Base-by-base conservation (phyloP, 2,113 vertebrate species). In the Eubucco bourcierii region DNA sequence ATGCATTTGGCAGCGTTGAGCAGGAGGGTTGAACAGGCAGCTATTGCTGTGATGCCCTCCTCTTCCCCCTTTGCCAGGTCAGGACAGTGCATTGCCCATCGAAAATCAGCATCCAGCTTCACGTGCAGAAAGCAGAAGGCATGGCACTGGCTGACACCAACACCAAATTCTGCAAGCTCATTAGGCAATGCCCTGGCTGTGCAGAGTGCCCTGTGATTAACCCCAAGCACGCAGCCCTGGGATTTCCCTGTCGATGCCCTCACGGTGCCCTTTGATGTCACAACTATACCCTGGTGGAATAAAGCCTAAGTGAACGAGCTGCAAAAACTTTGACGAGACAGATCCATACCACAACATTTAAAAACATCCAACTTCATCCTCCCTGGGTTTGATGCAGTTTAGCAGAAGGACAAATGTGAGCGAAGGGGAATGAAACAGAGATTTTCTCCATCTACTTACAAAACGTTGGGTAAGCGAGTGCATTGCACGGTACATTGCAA, bases 401-500 rank as follows among this genome's bases (percentile, higher is more conserved):
- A 80, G 41, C 47, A 76, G 55, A 31, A 65, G 74, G 59, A 82
- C 47, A 80, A 71, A 67, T 31, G 27, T 5, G 10, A 83, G 19
- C 1, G 8, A n/a, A 60, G 18, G 5, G 15, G 17, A 84, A 83
- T 8, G 34, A 83, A 86, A 73, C 0, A 27, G 47, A 80, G 44
- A 29, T 15, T 70, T 81, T 47, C 56, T 47, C 52, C n/a, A 21
- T 16, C 27, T 34, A 58, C n/a, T 78, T 90, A 75, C 60, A 59
- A 88, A 82, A 34, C 5, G 11, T 29, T 7, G 25, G 79, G 66
- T 4, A 2, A 72, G 72, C 68, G 67, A 95, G 64, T 10, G 8
- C 50, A 24, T 5, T 84, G 81, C 85, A 87, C 29, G 66, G 83
- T 92, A 95, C 88, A 79, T 60, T 92, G 90, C 94, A 94, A 94